Base-by-base conservation (phyloP, 2,888 invertebrate species). In the Hipparchia semele region DNA sequence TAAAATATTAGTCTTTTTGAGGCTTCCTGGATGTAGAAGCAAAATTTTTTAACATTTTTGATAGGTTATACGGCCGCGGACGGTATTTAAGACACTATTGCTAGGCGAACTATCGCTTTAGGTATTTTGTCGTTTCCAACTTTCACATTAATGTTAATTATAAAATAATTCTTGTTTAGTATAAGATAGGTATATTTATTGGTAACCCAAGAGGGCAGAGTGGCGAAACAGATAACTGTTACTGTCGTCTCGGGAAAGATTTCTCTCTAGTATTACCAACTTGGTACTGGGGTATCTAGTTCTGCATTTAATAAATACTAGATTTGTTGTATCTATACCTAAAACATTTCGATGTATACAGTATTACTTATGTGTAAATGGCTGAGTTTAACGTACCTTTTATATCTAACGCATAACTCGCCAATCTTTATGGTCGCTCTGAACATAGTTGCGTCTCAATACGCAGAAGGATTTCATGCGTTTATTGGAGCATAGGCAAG, bases 221-320 rank as follows among this genome's bases (percentile, higher is more conserved):
- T 53, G 8, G 70, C 45, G 53, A 69, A 53, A 69, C 33, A 58
- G 65, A 61, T 58, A 53, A 65, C 23, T 65, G 61, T 71, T 39
- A 65, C 23, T 65, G 61, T 71, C 51, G 9, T 7, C n/a, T 59
- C 13, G 72, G 70, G 68, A 68, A 77, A 73, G 76, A 72, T 73
- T 72, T 51, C 5, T 59, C 61, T 56, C 66, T 71, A 79, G 77
- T 78, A 77, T 78, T 77, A 78, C 65, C 23, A 4, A 23, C 23
- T 8, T 6, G 33, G 65, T 23, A 7, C 33, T 65, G 12, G 33
- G 23, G 49, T 58, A 51, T 58, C 2, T 13, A 6, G 8, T 77
- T 74, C 78, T 80, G 82, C 82, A 84, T 82, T 83, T 81, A 80
- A 70, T 79, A 78, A 77, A 61, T 23, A 58, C 49, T 69, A 49